These are phyloP conservation scores for Liparis tanakae DNA, from an alignment of 2,797 vertebrate genomes.

Conservation along the genomic window DNA sequence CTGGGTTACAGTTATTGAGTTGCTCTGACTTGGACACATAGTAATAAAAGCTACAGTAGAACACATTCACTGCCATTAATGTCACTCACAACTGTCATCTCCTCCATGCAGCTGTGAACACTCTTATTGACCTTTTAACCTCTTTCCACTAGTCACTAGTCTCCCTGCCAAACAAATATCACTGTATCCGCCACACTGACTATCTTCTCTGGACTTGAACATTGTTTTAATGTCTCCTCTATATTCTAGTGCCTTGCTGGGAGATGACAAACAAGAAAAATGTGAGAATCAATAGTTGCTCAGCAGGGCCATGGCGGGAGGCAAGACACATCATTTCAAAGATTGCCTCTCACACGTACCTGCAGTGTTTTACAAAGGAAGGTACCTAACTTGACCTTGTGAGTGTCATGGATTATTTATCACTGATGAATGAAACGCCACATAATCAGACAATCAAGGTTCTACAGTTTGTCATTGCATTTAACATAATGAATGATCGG, in stretches of 20 bases:
- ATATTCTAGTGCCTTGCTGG: conserved; percentile 64
- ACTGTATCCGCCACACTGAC: conserved; percentile 11
- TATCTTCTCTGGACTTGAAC: conserved; percentile 40
- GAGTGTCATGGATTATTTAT: conserved; percentile 42
- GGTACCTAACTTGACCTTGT: conserved; percentile 21
- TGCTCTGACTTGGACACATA: conserved; percentile 42
- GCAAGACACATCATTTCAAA: conserved; percentile 7
- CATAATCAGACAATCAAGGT: conserved; percentile 28
- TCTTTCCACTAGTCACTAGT: conserved; percentile 14
- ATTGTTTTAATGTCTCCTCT: conserved; percentile 28
- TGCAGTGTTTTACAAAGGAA: conserved; percentile 12
- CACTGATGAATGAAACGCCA: conserved; percentile 35
- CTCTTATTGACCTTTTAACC: conserved; percentile 10
- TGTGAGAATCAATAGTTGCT: conserved; percentile 23
- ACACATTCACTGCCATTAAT: conserved; percentile 32
- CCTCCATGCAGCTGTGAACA: conserved; percentile 42
- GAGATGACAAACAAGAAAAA: conserved; percentile 23
- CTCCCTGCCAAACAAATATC: conserved; percentile 14
- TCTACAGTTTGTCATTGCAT: conserved; percentile 14
- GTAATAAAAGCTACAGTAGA: conserved; percentile 47
- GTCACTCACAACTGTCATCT: conserved; percentile 33
- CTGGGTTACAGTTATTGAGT: conserved; percentile 12
- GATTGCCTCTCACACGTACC: conserved; percentile 11
- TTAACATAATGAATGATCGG: conserved; percentile 17
- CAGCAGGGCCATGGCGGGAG: too few relatives aligned